Percentiles rank a stretch among this genome's conserved stretches.
phyloP scores from a whole-genome alignment of 2,797 vertebrate species.

The Tamandua tetradactyla region DNA sequence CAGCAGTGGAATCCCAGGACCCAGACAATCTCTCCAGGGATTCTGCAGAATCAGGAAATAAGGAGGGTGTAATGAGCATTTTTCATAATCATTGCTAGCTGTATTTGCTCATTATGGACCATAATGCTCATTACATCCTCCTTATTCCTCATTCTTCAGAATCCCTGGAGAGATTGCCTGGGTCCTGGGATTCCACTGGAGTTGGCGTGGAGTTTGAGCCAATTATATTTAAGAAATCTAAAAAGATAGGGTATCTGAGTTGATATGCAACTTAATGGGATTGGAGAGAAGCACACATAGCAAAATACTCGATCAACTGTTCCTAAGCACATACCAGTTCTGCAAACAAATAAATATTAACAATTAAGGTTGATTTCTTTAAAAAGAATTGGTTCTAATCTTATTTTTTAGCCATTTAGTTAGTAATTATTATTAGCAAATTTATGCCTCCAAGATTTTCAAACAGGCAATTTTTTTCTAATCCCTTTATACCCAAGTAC shows the following conservation, averaged over 20 bases:
- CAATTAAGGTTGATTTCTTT: neutral
- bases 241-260: neutral
- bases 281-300: neutral
- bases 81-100: neutral
- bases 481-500: neutral
- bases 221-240: slow-evolving; percentile 12
- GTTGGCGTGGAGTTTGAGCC: neutral
- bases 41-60: neutral
- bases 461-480: neutral
- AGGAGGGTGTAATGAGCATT: neutral
- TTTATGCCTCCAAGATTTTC: neutral
- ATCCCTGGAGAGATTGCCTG: neutral
- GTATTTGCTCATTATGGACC: neutral
- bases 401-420: neutral
- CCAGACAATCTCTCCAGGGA: neutral
- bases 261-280: neutral
- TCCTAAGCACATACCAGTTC: neutral
- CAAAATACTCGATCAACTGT: neutral
- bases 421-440: neutral
- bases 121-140: no score
- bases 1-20: neutral
- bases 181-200: neutral
- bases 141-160: neutral
- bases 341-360: neutral
- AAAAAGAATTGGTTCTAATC: neutral